Base-by-base conservation (phyloP, 2,797 vertebrate genomes). In the Epinephelus awoara region DNA sequence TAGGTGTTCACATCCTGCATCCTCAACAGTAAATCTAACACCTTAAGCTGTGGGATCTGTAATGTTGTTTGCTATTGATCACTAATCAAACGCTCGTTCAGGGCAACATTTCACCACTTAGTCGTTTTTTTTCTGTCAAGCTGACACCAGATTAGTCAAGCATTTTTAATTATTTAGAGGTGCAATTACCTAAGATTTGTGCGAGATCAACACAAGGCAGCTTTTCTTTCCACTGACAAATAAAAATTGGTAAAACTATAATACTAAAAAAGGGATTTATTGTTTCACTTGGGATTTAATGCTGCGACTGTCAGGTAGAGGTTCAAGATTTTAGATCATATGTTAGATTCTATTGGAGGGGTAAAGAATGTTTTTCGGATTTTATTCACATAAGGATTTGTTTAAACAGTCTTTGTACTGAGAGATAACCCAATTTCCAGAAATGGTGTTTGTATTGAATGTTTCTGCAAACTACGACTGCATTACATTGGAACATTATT, bases 1-100 rank as follows among this genome's bases (percentile, higher is more conserved):
- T 74, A 74, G 64, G 57, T 34, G 64, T 77, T 90, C 80, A 82
- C 70, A 58, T 83, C 55, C 84, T 75, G 79, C 75, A 80, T 81
- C 61, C 77, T 83, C 67, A 76, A 34, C 76, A 79, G 57, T 27
- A 54, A 67, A 55, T 82, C 54, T 67, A 61, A 77, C 72, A 61
- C 44, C 71, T 82, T 59, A 19, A 82, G 67, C 47, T 72, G 46
- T 25, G n/a, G 62, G 38, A 69, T 77, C 51, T 80, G 63, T 44
- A 62, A 54, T 56, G 29, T 56, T 1, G 2, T 62, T 68, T 82
- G 15, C 49, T 46, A 63, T 61, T 79, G 72, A 89, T 88, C 69
- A 47, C 62, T 47, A 72, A 86, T 85, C 58, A 84, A 80, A 80
- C 4, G 0, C 42, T 72, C 4, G 8, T 85, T 81, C 51, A 64